These are phyloP conservation scores for Sebastes variabilis DNA, from an alignment of 2,797 vertebrate genomes.

Conservation along the genomic window DNA sequence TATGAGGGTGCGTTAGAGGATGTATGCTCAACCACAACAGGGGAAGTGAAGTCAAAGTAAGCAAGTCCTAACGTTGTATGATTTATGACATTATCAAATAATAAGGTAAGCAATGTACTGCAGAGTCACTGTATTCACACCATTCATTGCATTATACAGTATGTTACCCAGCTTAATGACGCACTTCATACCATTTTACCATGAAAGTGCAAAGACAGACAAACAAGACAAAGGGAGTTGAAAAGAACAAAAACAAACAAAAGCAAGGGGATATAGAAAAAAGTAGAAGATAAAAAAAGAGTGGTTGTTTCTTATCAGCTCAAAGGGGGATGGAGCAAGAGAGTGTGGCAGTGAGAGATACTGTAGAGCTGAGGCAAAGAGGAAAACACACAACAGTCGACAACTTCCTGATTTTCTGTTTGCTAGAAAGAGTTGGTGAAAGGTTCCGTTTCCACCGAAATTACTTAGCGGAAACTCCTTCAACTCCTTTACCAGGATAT, in stretches of 20 bases:
- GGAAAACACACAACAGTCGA: conserved; percentile 31
- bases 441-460: neutral
- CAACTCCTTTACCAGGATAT: neutral
- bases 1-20: conserved; percentile 34
- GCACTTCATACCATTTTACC: neutral
- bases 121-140: neutral
- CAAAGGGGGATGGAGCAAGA: conserved; percentile 1
- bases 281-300: neutral
- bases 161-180: neutral
- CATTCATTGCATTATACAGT: neutral
- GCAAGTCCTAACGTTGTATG: neutral
- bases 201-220: neutral
- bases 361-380: neutral
- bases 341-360: conserved; percentile 31
- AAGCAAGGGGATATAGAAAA: neutral
- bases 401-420: conserved; percentile 39
- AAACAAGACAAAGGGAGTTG: neutral
- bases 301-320: conserved; percentile 31
- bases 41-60: conserved; percentile 49
- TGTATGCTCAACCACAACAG: conserved; percentile 53
- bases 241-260: neutral
- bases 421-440: neutral
- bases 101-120: neutral
- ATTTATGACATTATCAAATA: neutral
- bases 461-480: neutral